Evolutionary conservation across 1,140 invertebrate genomes (phyloP), one percentile per base, ranked within the genome.

Genomic region (Holotrichia oblita): DNA sequence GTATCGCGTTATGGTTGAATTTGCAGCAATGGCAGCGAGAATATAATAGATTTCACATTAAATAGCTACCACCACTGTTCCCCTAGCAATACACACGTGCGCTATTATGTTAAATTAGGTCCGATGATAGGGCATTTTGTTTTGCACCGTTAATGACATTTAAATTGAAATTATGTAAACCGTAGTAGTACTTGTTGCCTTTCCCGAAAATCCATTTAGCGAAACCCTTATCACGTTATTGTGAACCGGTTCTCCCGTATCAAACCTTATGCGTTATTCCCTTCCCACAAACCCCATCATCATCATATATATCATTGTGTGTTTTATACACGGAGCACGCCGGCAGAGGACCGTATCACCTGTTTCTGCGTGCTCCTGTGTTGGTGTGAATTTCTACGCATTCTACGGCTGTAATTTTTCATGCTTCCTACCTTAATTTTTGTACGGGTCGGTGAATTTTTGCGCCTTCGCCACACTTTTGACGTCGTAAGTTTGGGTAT

Each of bases 91-190:
- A 10, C 14, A 44, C 14, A 44, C 42, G 42, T 9, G 9, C 42
- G 14, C 42, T 9, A 44, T 44, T 6, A 55, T 55, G 48, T 55
- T 55, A 55, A 55, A 55, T 55, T 55, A 55, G 48, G 48, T 55
- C 17, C 48, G 14, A 55, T 55, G 48, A 55, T 55, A 55, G 48
- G 17, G 48, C 48, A 17, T 55, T 55, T 55, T 55, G 48, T 55
- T 55, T 55, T 55, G 48, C 48, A 17, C 48, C 48, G 14, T 55
- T 55, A 55, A 17, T 55, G 48, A 55, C 48, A 55, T 55, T 55
- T 55, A 55, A 55, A 55, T 55, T 17, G 48, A 55, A 55, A 55
- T 55, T 55, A 55, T 55, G 48, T n/a, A 55, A 55, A 55, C 48
- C n/a, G n/a, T 55, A n/a, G 12, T n/a, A n/a, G 48, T 55, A 55